Evolutionary conservation across 2,888 invertebrate genomes (phyloP).

Genomic region (Hypsopygia costalis): DNA sequence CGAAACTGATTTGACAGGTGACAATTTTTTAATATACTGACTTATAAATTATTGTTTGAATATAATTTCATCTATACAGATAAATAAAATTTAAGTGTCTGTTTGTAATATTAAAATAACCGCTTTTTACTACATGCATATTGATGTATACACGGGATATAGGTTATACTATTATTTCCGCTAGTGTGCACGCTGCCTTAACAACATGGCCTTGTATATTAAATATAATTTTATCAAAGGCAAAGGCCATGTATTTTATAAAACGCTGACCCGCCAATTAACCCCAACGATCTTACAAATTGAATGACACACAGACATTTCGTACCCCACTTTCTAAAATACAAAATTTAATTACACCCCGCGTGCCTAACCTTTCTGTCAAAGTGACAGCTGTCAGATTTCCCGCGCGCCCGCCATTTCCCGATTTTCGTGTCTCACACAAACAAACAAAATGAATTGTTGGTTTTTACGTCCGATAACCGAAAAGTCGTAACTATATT

Average conservation of each 20-base stretch:
- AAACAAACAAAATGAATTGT: constrained; percentile 25
- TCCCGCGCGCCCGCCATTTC: constrained; percentile 45
- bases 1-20: no score
- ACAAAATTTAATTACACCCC: constrained; percentile 12
- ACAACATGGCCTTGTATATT: no score
- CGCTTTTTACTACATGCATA: no score
- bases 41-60: no score
- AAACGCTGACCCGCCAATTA: constrained; percentile 5
- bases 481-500: constrained; percentile 22
- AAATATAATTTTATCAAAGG: not conserved
- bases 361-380: constrained; percentile 19
- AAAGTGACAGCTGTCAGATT: constrained; percentile 51
- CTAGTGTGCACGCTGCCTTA: no score
- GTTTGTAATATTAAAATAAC: no score
- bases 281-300: constrained; percentile 7
- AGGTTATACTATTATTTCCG: no score
- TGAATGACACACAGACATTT: constrained; percentile 1
- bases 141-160: no score
- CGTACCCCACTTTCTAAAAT: constrained; percentile 9
- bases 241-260: not conserved
- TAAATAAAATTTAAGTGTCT: no score
- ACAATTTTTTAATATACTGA: no score
- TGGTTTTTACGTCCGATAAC: constrained; percentile 5
- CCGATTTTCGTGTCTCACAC: constrained; percentile 25
- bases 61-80: no score